These are phyloP conservation scores for Propithecus deckenii DNA, from an alignment of 2,797 vertebrate genomes.

Conservation along the genomic window DNA sequence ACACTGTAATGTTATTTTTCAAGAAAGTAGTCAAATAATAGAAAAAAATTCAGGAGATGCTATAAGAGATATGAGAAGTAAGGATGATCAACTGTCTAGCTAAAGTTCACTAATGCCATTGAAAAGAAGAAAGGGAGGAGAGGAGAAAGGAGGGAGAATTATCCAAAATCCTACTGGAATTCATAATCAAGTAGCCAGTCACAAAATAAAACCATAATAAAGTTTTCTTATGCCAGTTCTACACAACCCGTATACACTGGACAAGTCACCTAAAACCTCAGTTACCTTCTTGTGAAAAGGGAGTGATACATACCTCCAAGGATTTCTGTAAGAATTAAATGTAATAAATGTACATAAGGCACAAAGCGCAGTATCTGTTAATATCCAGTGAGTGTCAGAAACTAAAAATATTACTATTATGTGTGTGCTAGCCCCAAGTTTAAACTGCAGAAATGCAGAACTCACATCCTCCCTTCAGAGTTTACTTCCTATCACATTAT, in stretches of 20 bases:
- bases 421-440: neutral
- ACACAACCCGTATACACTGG: too few species aligned
- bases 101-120: neutral
- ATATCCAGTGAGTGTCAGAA: neutral
- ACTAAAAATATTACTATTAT: neutral
- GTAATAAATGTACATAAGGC: neutral
- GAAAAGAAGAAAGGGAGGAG: neutral
- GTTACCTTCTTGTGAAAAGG: neutral
- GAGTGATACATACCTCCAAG: neutral
- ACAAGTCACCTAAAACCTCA: neutral
- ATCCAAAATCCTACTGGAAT: neutral
- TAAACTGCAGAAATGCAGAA: neutral
- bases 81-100: neutral
- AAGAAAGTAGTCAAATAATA: neutral
- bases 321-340: neutral
- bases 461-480: neutral
- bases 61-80: neutral
- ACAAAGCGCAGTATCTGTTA: neutral
- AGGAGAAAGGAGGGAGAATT: neutral
- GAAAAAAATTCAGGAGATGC: neutral
- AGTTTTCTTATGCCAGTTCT: neutral
- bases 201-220: neutral
- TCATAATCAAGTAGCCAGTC: neutral
- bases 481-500: neutral
- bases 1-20: neutral